A percentile compares a stretch with the other conserved stretches of the same genome.
Conservation (phyloP, 2,113 vertebrate species). For the Chitala chitala region DNA sequence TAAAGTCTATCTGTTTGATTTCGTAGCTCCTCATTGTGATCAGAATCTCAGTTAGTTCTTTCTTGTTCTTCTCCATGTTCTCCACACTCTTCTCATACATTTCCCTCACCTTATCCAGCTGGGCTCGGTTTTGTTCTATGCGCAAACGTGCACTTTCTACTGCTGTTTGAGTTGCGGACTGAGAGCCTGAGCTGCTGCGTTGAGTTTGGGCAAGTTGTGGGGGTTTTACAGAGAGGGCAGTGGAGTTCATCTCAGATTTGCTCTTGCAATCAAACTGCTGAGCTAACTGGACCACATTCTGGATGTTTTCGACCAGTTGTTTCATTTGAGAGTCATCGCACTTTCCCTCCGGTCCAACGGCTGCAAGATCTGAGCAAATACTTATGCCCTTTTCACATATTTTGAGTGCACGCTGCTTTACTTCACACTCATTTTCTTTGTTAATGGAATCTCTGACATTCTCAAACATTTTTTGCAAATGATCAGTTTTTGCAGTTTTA, state of each 20-base stretch:
- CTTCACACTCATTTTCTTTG: neutral
- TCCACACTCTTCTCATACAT: conserved; percentile 33
- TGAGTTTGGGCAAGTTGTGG: conserved; percentile 29
- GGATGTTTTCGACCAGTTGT: neutral
- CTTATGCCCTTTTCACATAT: conserved; percentile 17
- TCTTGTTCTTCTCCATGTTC: conserved; percentile 40
- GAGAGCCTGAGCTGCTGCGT: neutral
- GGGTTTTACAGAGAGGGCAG: conserved; percentile 20
- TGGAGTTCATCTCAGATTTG: conserved; percentile 19
- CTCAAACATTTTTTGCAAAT: neutral
- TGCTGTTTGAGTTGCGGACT: conserved; percentile 1
- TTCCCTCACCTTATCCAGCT: conserved; percentile 30
- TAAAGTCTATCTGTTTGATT: conserved; percentile 42
- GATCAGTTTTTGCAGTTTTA: neutral
- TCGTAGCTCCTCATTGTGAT: conserved; percentile 35
- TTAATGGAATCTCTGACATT: conserved; percentile 5
- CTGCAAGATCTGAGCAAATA: conserved; percentile 28
- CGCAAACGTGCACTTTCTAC: conserved; percentile 18
- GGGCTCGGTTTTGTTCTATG: conserved; percentile 31
- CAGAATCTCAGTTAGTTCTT: conserved; percentile 41
- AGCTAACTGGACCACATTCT: conserved; percentile 4
- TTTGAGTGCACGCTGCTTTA: neutral
- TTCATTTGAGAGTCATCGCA: neutral
- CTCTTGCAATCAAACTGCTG: conserved; percentile 30
- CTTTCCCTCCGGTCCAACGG: neutral